A percentile compares a stretch with the other conserved stretches of the same genome.
Evolutionary conservation across 2,888 invertebrate genomes (phyloP).

Genomic region (Coronaproctus castanopsis): DNA sequence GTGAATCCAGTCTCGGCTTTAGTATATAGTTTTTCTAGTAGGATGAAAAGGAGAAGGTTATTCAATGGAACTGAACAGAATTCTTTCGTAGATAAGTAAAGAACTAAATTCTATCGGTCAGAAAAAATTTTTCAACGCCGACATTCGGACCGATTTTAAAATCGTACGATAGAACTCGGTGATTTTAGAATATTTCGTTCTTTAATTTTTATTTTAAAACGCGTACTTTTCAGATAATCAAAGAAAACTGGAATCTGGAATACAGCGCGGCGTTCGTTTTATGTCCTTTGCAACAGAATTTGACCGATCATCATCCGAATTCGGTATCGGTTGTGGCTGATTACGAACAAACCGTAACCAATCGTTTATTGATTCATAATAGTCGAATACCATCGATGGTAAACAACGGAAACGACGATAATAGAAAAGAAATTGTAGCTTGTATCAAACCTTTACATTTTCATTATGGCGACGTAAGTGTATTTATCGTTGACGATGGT

Average conservation of each 20-base stretch:
- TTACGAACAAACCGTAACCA: slow-evolving; percentile 29
- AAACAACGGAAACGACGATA: slow-evolving; percentile 6
- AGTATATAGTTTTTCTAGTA: no score
- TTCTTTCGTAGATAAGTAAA: no score
- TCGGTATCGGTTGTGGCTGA: slow-evolving; percentile 49
- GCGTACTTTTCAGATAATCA: slow-evolving; percentile 48
- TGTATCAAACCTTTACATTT: slow-evolving; percentile 85
- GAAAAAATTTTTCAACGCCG: no score
- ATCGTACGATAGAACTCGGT: no score
- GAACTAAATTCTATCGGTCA: no score
- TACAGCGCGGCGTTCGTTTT: slow-evolving; percentile 78
- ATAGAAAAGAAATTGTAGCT: slow-evolving; percentile 38
- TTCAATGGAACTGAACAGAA: no score
- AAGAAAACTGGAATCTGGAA: slow-evolving; percentile 84
- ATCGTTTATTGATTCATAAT: slow-evolving; percentile 41
- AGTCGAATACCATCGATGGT: slow-evolving; percentile 27
- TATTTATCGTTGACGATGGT: background rate
- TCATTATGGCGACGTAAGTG: slow-evolving; percentile 50
- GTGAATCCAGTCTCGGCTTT: no score
- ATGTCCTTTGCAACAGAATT: slow-evolving; percentile 46
- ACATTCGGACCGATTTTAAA: no score
- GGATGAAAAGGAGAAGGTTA: no score
- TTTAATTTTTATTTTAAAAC: no score
- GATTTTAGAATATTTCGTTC: no score
- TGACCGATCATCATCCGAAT: slow-evolving; percentile 33